Conservation (phyloP, 2,113 vertebrate species). For the Oreochromis tanganicae region DNA sequence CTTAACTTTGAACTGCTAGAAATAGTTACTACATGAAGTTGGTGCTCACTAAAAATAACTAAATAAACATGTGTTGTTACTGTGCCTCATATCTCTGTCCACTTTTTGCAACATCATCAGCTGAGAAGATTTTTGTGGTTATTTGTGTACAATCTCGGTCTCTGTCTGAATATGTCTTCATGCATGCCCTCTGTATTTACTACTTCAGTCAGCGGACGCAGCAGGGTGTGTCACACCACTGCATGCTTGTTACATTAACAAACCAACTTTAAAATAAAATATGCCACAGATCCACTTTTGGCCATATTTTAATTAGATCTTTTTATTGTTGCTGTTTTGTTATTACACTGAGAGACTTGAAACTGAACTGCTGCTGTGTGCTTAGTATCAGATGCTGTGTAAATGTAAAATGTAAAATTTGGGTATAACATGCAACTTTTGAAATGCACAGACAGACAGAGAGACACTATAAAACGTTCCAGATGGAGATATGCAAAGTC, state of each 20-base stretch:
- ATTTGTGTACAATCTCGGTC: background rate
- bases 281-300: background rate
- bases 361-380: background rate
- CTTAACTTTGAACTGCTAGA: background rate
- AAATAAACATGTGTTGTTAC: background rate
- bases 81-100: background rate
- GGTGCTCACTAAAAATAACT: background rate
- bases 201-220: background rate
- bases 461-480: slow-evolving; percentile 13
- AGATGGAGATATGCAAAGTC: slow-evolving; percentile 23
- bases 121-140: background rate
- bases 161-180: background rate
- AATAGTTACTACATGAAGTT: background rate
- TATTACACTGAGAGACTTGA: background rate
- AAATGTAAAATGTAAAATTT: background rate
- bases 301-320: background rate
- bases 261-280: background rate
- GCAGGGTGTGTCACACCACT: slow-evolving; percentile 46
- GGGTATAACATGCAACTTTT: background rate
- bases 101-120: background rate
- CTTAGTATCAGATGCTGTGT: background rate
- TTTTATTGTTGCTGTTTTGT: background rate
- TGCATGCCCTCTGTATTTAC: background rate
- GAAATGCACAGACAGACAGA: slow-evolving; percentile 3
- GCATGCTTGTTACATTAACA: slow-evolving; percentile 36